These are phyloP conservation scores for Polyommatus iphigenia DNA, from an alignment of 2,888 invertebrate species.

Conservation along the genomic window DNA sequence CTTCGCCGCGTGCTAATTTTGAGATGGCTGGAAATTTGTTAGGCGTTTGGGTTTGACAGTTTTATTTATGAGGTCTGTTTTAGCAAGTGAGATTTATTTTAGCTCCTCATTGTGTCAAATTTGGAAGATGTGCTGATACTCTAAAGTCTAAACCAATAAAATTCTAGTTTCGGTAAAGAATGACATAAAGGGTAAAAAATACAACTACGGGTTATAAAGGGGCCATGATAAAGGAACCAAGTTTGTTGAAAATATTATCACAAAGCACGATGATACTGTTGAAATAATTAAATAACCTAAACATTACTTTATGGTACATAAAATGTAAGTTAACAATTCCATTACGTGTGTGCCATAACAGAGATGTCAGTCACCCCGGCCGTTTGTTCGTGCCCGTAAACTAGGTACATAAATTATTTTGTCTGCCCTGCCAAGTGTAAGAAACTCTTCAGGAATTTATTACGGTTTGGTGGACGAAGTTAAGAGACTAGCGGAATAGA, in stretches of 20 bases:
- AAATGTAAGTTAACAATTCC: constrained; percentile 37
- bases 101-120: too few species aligned
- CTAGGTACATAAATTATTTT: constrained; percentile 79
- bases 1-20: constrained; percentile 37
- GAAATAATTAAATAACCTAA: not conserved
- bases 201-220: not conserved
- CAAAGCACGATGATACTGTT: not conserved
- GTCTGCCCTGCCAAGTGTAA: constrained; percentile 75
- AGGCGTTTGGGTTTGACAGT: constrained; percentile 16
- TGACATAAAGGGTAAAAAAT: not conserved
- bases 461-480: constrained; percentile 52
- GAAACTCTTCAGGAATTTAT: constrained; percentile 76
- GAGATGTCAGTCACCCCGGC: constrained; percentile 75
- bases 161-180: not conserved
- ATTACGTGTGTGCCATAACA: constrained; percentile 52
- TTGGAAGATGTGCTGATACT: too few species aligned
- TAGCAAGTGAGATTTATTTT: not conserved
- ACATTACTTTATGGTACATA: not conserved
- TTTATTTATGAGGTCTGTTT: constrained; percentile 24
- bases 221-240: not conserved
- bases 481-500: constrained; percentile 43
- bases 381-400: constrained; percentile 74
- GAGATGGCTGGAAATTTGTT: constrained; percentile 15
- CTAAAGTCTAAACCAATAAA: not conserved
- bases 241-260: not conserved